Evolutionary conservation across 2,113 vertebrate genomes (phyloP).

Genomic region (Ptilonorhynchus violaceus): DNA sequence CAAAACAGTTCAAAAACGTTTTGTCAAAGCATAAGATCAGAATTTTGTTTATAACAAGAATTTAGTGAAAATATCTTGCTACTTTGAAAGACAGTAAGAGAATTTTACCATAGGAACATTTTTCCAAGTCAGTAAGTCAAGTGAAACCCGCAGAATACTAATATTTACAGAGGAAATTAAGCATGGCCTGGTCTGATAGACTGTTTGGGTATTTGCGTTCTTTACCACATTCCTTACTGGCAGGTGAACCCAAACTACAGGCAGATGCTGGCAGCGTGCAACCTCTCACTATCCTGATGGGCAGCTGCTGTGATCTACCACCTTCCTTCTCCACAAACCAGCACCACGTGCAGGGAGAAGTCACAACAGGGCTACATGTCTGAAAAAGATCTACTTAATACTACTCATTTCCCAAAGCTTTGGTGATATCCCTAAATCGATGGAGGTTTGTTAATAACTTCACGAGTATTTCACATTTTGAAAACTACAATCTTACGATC

Average conservation of each 20-base stretch:
- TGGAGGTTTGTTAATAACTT: not conserved
- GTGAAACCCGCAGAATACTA: not conserved
- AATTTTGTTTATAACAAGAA: not conserved
- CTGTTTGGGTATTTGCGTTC: not conserved
- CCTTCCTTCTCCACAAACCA: not conserved
- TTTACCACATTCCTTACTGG: not conserved
- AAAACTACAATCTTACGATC: not conserved
- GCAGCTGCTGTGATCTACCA: not conserved
- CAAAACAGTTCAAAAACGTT: not conserved
- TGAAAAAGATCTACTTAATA: not conserved
- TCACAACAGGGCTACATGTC: not conserved
- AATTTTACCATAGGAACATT: not conserved
- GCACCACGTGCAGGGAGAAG: not conserved
- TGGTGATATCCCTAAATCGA: not conserved
- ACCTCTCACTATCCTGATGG: not conserved
- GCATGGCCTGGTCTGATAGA: not conserved
- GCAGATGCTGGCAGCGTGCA: not conserved
- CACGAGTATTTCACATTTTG: not conserved
- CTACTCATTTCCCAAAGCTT: not conserved
- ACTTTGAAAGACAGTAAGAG: not conserved
- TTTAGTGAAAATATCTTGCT: not conserved
- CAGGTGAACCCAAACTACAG: not conserved
- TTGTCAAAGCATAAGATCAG: not conserved
- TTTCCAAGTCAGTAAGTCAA: not conserved
- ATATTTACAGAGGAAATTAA: not conserved